A percentile compares a stretch with the other conserved stretches of the same genome.
These are phyloP conservation scores for Chaetogeoica ovagalla DNA, from an alignment of 2,888 invertebrate species.

Conservation along the genomic window DNA sequence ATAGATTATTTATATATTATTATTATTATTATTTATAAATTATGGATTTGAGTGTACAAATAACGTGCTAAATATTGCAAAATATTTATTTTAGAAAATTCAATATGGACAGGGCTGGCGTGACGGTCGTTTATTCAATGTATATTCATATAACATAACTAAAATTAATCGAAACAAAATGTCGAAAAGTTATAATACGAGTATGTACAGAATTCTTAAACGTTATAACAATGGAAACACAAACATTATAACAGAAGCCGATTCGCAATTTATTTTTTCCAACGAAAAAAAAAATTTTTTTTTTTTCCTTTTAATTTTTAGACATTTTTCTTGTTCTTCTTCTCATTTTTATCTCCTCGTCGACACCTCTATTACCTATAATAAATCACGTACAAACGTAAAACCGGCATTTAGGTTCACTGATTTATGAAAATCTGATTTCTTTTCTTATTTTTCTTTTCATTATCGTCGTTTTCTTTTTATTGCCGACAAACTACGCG, in stretches of 20 bases:
- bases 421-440: slow-evolving; percentile 51
- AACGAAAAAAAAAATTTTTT: neutral
- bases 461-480: slow-evolving; percentile 6
- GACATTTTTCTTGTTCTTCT: slow-evolving; percentile 6
- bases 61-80: no score
- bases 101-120: no score
- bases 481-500: slow-evolving; percentile 35
- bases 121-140: neutral
- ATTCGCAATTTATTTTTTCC: slow-evolving; percentile 8
- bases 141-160: neutral
- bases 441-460: slow-evolving; percentile 10
- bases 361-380: slow-evolving; percentile 26
- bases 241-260: neutral
- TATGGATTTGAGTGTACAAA: no score
- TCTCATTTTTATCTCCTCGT: slow-evolving; percentile 19
- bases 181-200: neutral
- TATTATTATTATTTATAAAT: no score
- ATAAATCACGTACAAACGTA: slow-evolving; percentile 48
- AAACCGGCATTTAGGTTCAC: slow-evolving; percentile 33
- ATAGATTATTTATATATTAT: no score
- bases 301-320: slow-evolving; percentile 38
- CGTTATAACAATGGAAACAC: neutral
- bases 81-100: no score
- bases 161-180: slow-evolving; percentile 1
- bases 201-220: neutral